Conservation (phyloP, 2,113 vertebrate species). For the Gnathonemus echidnorhynchus region DNA sequence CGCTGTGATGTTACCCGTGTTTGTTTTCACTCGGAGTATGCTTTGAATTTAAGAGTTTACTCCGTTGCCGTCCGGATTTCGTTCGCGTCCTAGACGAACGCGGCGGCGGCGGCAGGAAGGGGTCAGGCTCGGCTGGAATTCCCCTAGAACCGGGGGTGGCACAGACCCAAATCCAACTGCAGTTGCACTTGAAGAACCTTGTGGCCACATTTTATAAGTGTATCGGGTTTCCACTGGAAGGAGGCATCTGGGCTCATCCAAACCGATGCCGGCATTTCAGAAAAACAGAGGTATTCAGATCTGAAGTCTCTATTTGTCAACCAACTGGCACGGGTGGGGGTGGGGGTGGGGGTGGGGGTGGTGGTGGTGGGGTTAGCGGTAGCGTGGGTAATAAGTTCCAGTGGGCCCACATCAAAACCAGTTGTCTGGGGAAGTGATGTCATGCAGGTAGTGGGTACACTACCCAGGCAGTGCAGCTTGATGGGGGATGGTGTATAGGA, state of each 20-base stretch:
- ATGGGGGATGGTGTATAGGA: background rate
- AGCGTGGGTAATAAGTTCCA: background rate
- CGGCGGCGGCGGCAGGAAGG: slow-evolving; percentile 29
- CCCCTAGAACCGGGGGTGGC: slow-evolving; percentile 39
- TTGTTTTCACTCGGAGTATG: slow-evolving; percentile 43
- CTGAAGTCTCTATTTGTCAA: slow-evolving; percentile 25
- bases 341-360: background rate
- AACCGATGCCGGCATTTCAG: slow-evolving; percentile 19
- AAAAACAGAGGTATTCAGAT: slow-evolving; percentile 7
- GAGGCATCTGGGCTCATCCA: slow-evolving; percentile 15
- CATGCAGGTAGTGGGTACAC: slow-evolving; percentile 21
- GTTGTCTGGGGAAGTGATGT: slow-evolving; percentile 17
- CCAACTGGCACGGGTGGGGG: background rate
- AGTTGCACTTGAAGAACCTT: slow-evolving; percentile 32
- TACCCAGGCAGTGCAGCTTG: background rate
- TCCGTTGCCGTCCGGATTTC: slow-evolving; percentile 31
- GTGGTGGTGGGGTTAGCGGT: background rate
- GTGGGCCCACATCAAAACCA: slow-evolving; percentile 6
- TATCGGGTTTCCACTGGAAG: slow-evolving; percentile 35
- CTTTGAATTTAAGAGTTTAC: slow-evolving; percentile 41
- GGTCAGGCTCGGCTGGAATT: slow-evolving; percentile 42
- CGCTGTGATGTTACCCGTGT: slow-evolving; percentile 34
- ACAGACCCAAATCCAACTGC: slow-evolving; percentile 33
- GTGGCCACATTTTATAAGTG: slow-evolving; percentile 38
- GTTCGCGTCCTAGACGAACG: slow-evolving; percentile 35